Percentiles rank a stretch among this genome's conserved stretches.
Conservation (phyloP, 2,113 vertebrate genomes). For the Podarcis muralis region DNA sequence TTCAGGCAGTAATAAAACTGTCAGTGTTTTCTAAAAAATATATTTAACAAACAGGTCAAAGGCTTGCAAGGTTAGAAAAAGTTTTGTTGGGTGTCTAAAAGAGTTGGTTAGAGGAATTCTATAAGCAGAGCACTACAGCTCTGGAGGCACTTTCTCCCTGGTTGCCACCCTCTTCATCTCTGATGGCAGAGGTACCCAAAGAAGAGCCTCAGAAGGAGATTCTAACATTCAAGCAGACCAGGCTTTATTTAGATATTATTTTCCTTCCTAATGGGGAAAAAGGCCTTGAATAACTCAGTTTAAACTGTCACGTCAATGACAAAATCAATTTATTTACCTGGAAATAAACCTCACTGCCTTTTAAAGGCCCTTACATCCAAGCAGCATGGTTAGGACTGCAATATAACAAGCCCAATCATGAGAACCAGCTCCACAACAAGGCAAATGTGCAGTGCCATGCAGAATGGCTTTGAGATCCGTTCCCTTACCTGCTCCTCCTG, state of each 20-base stretch:
- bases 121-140: background rate
- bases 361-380: background rate
- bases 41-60: background rate
- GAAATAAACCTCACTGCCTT: background rate
- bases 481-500: slow-evolving; percentile 90
- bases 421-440: background rate
- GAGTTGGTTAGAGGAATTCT: background rate
- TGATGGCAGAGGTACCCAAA: background rate
- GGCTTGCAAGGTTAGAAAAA: background rate
- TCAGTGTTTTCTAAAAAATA: background rate
- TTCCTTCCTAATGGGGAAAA: background rate
- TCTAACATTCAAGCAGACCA: background rate
- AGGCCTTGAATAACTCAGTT: background rate
- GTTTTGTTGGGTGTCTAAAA: background rate
- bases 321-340: background rate
- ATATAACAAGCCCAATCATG: background rate
- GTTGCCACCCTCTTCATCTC: background rate
- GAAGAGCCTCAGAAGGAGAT: background rate
- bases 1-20: background rate
- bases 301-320: background rate
- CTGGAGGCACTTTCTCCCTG: background rate
- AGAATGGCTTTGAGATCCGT: background rate
- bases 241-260: background rate
- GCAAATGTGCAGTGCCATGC: background rate
- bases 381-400: background rate